Evolutionary conservation across 1,140 invertebrate species (phyloP).

Genomic region (Formica selysi): DNA sequence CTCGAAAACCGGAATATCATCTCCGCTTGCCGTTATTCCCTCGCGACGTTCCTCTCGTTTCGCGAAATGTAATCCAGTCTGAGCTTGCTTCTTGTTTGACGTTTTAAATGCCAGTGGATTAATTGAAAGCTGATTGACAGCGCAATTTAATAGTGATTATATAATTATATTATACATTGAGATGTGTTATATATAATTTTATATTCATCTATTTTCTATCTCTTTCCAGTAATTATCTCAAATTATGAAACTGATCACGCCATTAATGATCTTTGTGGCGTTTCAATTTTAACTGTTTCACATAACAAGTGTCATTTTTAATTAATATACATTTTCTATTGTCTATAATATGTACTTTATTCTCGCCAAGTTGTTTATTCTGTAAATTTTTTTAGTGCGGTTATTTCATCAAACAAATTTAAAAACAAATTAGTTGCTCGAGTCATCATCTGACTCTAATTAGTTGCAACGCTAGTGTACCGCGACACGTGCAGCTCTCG

Average conservation of each 20-base stretch:
- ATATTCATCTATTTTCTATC: not conserved
- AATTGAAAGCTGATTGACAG: slow-evolving; percentile 5
- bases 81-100: slow-evolving; percentile 1
- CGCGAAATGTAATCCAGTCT: not conserved
- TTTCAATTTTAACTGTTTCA: not conserved
- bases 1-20: slow-evolving; percentile 12
- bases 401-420: slow-evolving; percentile 24
- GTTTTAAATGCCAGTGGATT: slow-evolving; percentile 35
- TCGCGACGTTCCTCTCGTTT: slow-evolving; percentile 14
- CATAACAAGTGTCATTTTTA: not conserved
- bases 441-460: slow-evolving; percentile 35
- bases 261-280: not conserved
- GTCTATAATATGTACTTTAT: not conserved
- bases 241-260: not conserved
- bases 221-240: not conserved
- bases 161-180: too few species aligned
- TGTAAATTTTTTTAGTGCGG: not conserved
- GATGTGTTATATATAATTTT: too few species aligned
- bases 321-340: not conserved
- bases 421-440: slow-evolving; percentile 18
- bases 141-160: not conserved
- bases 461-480: slow-evolving; percentile 33
- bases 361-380: not conserved
- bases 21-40: not conserved
- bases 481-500: not conserved